Percentiles rank a stretch among this genome's conserved stretches.
Conservation (phyloP, 1,140 invertebrate genomes). For the Tribolium madens region DNA sequence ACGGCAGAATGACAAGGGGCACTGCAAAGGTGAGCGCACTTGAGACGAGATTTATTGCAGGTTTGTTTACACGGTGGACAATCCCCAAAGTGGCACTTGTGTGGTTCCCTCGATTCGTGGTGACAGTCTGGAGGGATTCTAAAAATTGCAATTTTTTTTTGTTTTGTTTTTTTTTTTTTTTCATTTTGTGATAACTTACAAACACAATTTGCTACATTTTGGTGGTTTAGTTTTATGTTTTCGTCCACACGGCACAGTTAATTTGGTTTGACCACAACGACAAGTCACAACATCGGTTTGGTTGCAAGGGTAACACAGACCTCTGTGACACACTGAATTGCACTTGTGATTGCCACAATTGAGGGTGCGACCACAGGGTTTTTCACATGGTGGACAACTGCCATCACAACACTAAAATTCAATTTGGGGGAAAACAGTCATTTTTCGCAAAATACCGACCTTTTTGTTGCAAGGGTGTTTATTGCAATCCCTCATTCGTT, state of each 20-base stretch:
- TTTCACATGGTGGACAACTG: constrained; percentile 88
- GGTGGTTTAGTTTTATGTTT: constrained; percentile 83
- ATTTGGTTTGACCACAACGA: constrained; percentile 82
- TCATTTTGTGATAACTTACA: constrained; percentile 64
- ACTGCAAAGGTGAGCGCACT: constrained; percentile 84
- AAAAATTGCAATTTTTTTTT: constrained; percentile 46
- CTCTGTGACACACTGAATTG: constrained; percentile 84
- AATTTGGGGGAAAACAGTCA: neutral
- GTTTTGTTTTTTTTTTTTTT: neutral
- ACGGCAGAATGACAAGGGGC: constrained; percentile 85
- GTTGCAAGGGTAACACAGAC: constrained; percentile 92
- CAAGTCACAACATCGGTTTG: constrained; percentile 83
- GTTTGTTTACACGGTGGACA: constrained; percentile 86
- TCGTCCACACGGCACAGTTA: constrained; percentile 88
- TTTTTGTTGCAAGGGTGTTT: constrained; percentile 91
- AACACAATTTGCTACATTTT: constrained; percentile 80
- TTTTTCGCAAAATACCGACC: constrained; percentile 65
- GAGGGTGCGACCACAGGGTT: constrained; percentile 84
- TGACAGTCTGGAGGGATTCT: constrained; percentile 83
- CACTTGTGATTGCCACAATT: constrained; percentile 93
- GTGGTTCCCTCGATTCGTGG: constrained; percentile 77
- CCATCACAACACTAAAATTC: constrained; percentile 83
- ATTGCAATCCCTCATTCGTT: constrained; percentile 82
- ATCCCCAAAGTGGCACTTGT: constrained; percentile 88
- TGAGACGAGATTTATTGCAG: constrained; percentile 73